phyloP scores from a whole-genome alignment of 2,113 vertebrate genomes.

The Lagenorhynchus albirostris region DNA sequence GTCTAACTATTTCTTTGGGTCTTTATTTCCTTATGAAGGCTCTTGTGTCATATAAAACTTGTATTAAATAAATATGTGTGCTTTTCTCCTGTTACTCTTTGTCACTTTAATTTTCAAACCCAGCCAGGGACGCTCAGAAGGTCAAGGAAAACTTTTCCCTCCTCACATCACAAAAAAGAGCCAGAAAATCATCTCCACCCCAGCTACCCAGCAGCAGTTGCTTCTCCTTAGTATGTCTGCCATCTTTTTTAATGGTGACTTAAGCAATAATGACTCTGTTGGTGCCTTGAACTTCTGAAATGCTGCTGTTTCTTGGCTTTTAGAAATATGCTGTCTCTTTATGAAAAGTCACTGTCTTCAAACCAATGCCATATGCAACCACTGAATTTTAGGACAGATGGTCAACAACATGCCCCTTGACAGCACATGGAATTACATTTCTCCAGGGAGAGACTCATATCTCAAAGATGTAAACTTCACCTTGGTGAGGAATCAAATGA shows the following conservation, averaged over 20 bases:
- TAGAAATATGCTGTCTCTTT: background rate
- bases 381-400: background rate
- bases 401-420: background rate
- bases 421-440: background rate
- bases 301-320: background rate
- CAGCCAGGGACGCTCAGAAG: background rate
- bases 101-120: background rate
- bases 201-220: background rate
- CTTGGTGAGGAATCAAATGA: background rate
- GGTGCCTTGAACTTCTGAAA: background rate
- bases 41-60: background rate
- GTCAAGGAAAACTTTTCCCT: background rate
- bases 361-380: background rate
- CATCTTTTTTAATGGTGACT: background rate
- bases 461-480: background rate
- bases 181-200: background rate
- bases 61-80: background rate
- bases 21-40: background rate
- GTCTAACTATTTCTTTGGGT: background rate
- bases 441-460: background rate
- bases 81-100: background rate
- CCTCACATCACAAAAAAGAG: background rate
- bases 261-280: background rate
- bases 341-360: background rate
- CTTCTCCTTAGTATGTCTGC: no score